Percentiles rank a stretch among this genome's conserved stretches.
Evolutionary conservation across 2,113 vertebrate genomes (phyloP).

Genomic region (Brienomyrus brachyistius): DNA sequence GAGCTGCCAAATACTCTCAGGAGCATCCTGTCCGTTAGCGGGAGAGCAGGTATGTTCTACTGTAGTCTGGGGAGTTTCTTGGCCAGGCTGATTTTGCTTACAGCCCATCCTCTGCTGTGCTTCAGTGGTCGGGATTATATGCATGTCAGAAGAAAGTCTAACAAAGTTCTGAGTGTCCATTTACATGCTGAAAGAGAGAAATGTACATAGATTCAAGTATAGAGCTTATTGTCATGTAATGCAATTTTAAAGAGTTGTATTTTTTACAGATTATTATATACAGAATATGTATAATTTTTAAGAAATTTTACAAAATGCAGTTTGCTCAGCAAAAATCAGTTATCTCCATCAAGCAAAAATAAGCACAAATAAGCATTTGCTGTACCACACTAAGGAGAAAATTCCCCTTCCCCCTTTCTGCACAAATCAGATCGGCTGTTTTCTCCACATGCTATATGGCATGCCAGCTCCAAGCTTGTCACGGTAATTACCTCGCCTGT

Average conservation of each 20-base stretch:
- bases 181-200: neutral
- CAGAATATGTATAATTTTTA: neutral
- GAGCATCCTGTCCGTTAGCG: neutral
- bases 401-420: conserved; percentile 51
- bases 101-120: neutral
- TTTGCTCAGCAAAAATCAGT: conserved; percentile 26
- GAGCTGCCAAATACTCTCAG: neutral
- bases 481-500: conserved; percentile 73
- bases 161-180: neutral
- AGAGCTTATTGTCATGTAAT: neutral
- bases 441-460: conserved; percentile 56
- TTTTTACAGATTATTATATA: neutral
- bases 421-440: conserved; percentile 64
- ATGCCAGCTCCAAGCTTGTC: conserved; percentile 70
- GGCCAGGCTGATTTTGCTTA: neutral
- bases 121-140: neutral
- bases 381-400: conserved; percentile 50
- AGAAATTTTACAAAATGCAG: neutral
- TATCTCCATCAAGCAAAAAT: conserved; percentile 25
- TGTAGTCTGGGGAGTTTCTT: neutral
- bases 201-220: neutral
- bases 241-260: neutral
- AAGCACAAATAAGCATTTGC: conserved; percentile 38
- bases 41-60: neutral
- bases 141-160: neutral